Evolutionary conservation across 2,888 invertebrate species (phyloP), one percentile per base, ranked within the genome.

Genomic region (Xanthostigma xanthostigma): DNA sequence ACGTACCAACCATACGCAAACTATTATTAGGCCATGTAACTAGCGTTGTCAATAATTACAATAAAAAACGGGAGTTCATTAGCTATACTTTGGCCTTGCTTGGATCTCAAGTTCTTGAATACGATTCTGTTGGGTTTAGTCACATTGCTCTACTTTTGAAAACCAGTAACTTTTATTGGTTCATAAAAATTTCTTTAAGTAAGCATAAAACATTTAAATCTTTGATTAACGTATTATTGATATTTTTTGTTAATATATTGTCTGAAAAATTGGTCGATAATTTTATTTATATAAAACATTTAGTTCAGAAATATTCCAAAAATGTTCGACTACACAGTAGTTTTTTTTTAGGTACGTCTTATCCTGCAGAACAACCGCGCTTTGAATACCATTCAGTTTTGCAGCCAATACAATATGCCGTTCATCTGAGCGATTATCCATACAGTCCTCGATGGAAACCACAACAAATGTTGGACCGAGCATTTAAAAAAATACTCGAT

Each of bases 141-240:
- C 67, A 64, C 52, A 73, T 77, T 13, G 71, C 73, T 13, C 75
- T 81, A 56, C 60, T 81, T 33, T 74, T 78, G 62, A 75, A 78
- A 63, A 71, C 74, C 62, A 73, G 76, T 57, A 73, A 74, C 59
- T 78, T 78, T 60, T 74, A 76, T 61, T 79, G 77, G 67, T 68
- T 81, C 44, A 64, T 81, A 33, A 70, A 72, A 53, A 71, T 81
- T 53, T 69, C 67, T 51, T 66, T 75, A 55, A 72, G 75, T 74
- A 60, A 59, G 62, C 57, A 45, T 42, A 17, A 17, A 27, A 17
- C 2, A 17, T 17, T 17, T 17, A 17, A n/a, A n/a, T n/a, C n/a
- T n/a, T n/a, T n/a, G n/a, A n/a, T n/a, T n/a, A n/a, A n/a, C n/a
- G n/a, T n/a, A n/a, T n/a, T n/a, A n/a, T n/a, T n/a, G n/a, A n/a